Evolutionary conservation across 2,797 vertebrate genomes (phyloP), one percentile per base, ranked within the genome.

Genomic region (Neosalanx taihuensis): DNA sequence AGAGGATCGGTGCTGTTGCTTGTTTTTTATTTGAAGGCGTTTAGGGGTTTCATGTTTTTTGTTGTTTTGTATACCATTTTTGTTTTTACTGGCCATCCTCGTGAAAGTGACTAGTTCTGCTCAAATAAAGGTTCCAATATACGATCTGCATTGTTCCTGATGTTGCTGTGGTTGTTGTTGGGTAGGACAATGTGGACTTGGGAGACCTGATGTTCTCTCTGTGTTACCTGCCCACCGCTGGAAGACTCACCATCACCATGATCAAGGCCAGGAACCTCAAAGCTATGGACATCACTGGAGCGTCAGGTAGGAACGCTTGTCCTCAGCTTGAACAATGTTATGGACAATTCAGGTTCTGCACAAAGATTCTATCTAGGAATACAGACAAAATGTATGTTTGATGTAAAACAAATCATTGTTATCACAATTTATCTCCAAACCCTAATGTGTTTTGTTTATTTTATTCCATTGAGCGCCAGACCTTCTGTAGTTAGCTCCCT

Each of bases 271-370:
- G 97, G 86, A 99, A 99, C 83, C 93, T 99, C 80, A 99, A 99
- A 91, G 97, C 97, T 83, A 99, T 99, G 97, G 97, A 99, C 89
- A 99, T 99, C 89, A 99, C 97, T 5, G 97, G 97, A 90, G 97
- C 97, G 81, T 99, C 97, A 88, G 97, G 97, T 99, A 87, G 69
- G 87, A n/a, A 17, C 5, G 3, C 6, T 56, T 3, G 51, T 17
- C 51, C 18, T 17, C 17, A 56, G 2, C 51, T n/a, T 0, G 3
- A 6, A 17, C 10, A 5, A 17, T n/a, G 6, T 56, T 17, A 17
- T n/a, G 51, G 18, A n/a, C 6, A 2, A 46, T 46, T 46, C 41
- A 13, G 41, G 41, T 46, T 46, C 12, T 6, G 41, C 41, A 13
- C 2, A 46, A 46, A 46, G 41, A 46, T 9, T 37, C 10, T 37